Evolutionary conservation across 2,113 vertebrate species (phyloP), one percentile per base, ranked within the genome.

Genomic region (Entelurus aequoreus): DNA sequence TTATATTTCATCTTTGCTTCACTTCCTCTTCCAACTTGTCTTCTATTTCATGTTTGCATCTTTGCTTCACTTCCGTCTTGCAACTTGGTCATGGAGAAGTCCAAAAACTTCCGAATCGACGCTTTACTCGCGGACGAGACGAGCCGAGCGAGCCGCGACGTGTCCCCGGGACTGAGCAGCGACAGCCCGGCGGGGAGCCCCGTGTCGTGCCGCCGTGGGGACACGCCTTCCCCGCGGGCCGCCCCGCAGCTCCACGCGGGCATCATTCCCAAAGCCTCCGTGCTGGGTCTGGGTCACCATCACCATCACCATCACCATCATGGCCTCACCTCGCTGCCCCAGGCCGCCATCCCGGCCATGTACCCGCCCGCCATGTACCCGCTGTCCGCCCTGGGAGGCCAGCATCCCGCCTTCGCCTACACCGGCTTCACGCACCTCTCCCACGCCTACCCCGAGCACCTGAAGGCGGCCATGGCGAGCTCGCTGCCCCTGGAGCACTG

Each of bases 31-130:
- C n/a, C n/a, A n/a, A n/a, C n/a, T n/a, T 28, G 28, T 28, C 28
- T 3, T 28, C 1, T 28, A 0, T 28, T 28, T 28, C 28, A 28
- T 28, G 28, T 28, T 28, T 28, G 28, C 28, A 19, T 19, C 19
- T 19, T 19, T 19, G 2, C 19, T 19, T 19, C 19, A 19, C 8
- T 49, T 8, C 14, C 35, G 16, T 12, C 42, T 16, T 19, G 1
- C 10, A 53, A 66, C 16, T 44, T 15, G 44, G 1, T 15, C 47
- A 93, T 93, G 92, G 92, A 93, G 65, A 93, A 92, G 67, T 92
- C 92, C 0, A 92, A 89, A 68, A 93, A 91, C 84, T 93, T 93
- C 66, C 54, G 90, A 53, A 93, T 93, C 48, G 92, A 93, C 79
- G 90, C 92, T 28, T 77, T 93, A 60, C 81, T 93, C 5, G 89